Evolutionary conservation across 1,140 invertebrate genomes (phyloP).

Genomic region (Oncopeltus fasciatus): DNA sequence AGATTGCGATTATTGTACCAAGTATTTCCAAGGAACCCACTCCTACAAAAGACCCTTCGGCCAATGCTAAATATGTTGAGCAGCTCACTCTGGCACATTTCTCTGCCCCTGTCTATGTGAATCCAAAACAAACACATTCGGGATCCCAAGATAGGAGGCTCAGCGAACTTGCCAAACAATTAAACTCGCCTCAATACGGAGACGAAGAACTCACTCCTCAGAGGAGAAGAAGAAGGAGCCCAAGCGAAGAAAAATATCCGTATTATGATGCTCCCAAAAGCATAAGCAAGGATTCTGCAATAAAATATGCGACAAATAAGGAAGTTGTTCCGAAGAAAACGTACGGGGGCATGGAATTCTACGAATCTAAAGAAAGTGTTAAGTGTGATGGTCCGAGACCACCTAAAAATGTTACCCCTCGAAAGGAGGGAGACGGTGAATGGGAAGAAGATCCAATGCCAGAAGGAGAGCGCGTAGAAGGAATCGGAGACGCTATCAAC

Average conservation of each 20-base stretch:
- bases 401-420: conserved; percentile 29
- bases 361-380: conserved; percentile 36
- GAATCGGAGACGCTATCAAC: conserved; percentile 54
- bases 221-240: conserved; percentile 12
- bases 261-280: conserved; percentile 16
- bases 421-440: conserved; percentile 27
- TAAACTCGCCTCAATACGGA: conserved; percentile 12
- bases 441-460: conserved; percentile 12
- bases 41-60: not conserved
- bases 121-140: conserved; percentile 6
- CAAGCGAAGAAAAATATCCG: conserved; percentile 33
- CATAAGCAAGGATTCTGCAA: conserved; percentile 37
- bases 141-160: conserved; percentile 17
- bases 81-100: conserved; percentile 24
- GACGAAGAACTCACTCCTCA: not conserved
- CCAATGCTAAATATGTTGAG: conserved; percentile 22
- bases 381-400: conserved; percentile 32
- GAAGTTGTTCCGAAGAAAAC: conserved; percentile 33
- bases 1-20: not conserved
- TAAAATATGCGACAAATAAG: conserved; percentile 42
- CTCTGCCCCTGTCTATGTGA: conserved; percentile 12
- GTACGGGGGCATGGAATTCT: conserved; percentile 40
- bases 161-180: conserved; percentile 19
- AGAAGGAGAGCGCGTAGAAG: conserved; percentile 31
- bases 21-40: not conserved